A percentile compares a stretch with the other conserved stretches of the same genome.
Evolutionary conservation across 2,113 vertebrate species (phyloP).

Genomic region (Burhinus oedicnemus): DNA sequence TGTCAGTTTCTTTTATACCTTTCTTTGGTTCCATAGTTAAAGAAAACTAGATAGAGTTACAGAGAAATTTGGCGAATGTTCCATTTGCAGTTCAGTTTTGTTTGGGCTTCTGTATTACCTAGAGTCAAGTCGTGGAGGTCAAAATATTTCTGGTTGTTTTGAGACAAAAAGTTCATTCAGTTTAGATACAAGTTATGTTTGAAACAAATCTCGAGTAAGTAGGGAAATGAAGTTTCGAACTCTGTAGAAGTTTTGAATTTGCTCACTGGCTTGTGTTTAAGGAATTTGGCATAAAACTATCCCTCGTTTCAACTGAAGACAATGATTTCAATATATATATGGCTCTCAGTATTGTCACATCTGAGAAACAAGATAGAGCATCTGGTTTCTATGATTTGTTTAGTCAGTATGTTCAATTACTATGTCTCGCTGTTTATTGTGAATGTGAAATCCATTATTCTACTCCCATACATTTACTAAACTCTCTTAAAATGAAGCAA

Average conservation of each 20-base stretch:
- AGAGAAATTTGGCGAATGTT: neutral
- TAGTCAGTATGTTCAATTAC: neutral
- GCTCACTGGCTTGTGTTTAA: neutral
- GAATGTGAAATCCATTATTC: neutral
- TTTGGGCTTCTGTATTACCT: neutral
- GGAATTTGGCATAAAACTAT: neutral
- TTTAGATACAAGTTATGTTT: neutral
- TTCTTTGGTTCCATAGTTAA: neutral
- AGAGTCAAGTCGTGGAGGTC: neutral
- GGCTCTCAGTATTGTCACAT: neutral
- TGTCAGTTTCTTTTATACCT: neutral
- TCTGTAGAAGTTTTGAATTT: neutral
- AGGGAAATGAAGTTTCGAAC: neutral
- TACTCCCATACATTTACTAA: neutral
- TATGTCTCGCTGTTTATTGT: neutral
- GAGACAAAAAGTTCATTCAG: neutral
- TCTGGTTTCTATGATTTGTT: neutral
- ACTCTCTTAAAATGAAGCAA: neutral
- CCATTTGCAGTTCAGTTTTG: neutral
- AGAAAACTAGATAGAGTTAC: neutral
- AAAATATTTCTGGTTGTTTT: neutral
- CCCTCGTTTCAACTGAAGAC: neutral
- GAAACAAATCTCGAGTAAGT: neutral
- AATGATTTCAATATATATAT: neutral
- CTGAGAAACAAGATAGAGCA: neutral